phyloP scores from a whole-genome alignment of 1,140 invertebrate genomes.

The Aphis gossypii region DNA sequence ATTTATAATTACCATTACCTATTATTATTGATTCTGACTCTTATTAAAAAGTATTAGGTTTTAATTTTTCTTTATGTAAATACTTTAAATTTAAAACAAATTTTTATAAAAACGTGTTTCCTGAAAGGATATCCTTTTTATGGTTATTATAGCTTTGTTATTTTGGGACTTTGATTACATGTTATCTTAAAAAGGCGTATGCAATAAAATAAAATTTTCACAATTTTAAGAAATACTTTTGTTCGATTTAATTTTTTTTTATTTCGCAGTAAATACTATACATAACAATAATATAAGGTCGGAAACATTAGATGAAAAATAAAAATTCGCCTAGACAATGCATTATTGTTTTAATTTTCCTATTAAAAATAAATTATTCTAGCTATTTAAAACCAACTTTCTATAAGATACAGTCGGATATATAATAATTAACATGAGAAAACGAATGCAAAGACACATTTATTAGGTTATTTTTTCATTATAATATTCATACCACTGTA shows the following conservation, averaged over 20 bases:
- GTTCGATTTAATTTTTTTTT: neutral
- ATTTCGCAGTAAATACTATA: neutral
- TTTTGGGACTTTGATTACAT: no score
- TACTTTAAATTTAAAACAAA: no score
- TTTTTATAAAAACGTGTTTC: no score
- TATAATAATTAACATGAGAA: slow-evolving; percentile 13
- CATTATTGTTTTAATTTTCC: slow-evolving; percentile 6
- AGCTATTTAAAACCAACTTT: neutral
- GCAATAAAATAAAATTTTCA: neutral
- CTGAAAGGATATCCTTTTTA: no score
- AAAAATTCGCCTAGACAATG: neutral
- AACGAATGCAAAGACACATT: slow-evolving; percentile 21
- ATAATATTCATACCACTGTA: neutral
- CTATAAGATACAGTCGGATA: neutral
- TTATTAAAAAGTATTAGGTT: no score
- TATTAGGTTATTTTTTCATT: neutral
- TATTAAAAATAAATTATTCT: neutral
- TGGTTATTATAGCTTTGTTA: no score
- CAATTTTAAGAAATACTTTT: neutral
- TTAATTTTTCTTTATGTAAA: no score
- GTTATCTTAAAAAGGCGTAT: no score
- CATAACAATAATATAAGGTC: neutral
- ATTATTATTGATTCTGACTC: no score
- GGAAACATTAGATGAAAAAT: neutral
- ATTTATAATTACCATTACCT: no score